Evolutionary conservation across 2,113 vertebrate genomes (phyloP), one percentile per base, ranked within the genome.

Genomic region (Picathartes gymnocephalus): DNA sequence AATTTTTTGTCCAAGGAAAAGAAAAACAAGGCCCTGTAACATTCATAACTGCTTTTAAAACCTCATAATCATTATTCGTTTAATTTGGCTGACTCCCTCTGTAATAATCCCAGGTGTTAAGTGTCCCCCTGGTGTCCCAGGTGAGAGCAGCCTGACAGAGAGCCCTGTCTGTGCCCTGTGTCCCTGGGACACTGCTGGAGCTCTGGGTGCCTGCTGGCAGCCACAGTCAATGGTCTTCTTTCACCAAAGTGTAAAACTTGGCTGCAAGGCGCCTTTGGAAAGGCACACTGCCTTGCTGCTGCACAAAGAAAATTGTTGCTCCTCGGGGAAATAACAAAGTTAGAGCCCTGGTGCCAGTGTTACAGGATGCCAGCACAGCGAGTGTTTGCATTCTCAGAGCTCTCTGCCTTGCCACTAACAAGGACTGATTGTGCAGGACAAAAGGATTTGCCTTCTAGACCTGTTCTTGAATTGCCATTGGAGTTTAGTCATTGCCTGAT

Each of bases 361-460:
- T 77, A 18, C 11, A 71, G 93, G 89, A 62, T 81, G 90, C 85
- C 14, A 40, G 83, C 65, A 51, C 80, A 25, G 88, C 5, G 30
- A 96, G 96, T 69, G 73, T 90, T 42, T 33, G 81, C 92, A 10
- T 81, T 81, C 81, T 71, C 92, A 42, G 28, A 61, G 77, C 83
- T 94, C 95, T 94, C 83, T 95, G 90, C 88, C 25, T 40, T 69
- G 83, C 53, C 68, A 27, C 74, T 80, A 96, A 97, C 97, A 96
- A 96, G 97, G 90, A 33, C 68, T 58, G 69, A 90, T 79, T 91
- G 92, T 95, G 89, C 72, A 60, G 74, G 18, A 69, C 7, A 3
- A 66, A 71, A 40, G 88, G 47, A 31, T 95, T 94, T 85, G 48
- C 53, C 80, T 82, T 80, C 64, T 56, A 62, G 53, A 88, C 57